Evolutionary conservation across 2,888 invertebrate species (phyloP), one percentile per base, ranked within the genome.

Genomic region (Ectobius pallidus): DNA sequence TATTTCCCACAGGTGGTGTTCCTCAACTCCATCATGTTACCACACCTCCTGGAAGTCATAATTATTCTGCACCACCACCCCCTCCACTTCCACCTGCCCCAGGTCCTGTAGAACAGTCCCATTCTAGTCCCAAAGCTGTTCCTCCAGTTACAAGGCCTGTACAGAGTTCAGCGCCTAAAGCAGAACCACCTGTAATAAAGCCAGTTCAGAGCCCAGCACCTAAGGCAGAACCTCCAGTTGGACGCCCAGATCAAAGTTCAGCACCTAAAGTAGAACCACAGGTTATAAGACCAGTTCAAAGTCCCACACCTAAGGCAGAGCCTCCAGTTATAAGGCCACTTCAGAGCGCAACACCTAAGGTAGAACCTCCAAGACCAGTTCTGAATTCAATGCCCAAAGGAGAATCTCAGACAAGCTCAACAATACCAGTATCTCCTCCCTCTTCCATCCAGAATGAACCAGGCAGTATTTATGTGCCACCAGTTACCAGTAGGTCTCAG

Each of bases 1-100:
- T 90, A 27, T 87, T 89, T 75, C 89, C 88, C 44, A 78, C 83
- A 3, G 86, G 84, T 6, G 67, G 82, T 84, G 76, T 84, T 85
- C 78, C 85, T 85, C 80, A 39, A 71, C 76, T 65, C 65, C 77
- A 69, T 30, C 72, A 55, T 30, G 72, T 74, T 62, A 76, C 76
- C 20, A 76, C 77, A 34, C 78, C 82, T n/a, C 78, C 70, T 61
- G 77, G 79, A 4, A 61, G 71, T 39, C 73, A n/a, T n/a, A n/a
- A n/a, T n/a, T n/a, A n/a, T n/a, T n/a, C n/a, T n/a, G n/a, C 76
- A 4, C 73, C 70, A 74, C 42, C 78, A 55, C 79, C 79, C 4
- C 78, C 81, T 30, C 81, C 70, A 67, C 73, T 75, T 76, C 79
- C 74, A 11, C 76, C 76, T 6, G 71, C 73, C 9, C 42, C 77